These are phyloP conservation scores for Eurypyga helias DNA, from an alignment of 2,113 vertebrate species.

Conservation along the genomic window DNA sequence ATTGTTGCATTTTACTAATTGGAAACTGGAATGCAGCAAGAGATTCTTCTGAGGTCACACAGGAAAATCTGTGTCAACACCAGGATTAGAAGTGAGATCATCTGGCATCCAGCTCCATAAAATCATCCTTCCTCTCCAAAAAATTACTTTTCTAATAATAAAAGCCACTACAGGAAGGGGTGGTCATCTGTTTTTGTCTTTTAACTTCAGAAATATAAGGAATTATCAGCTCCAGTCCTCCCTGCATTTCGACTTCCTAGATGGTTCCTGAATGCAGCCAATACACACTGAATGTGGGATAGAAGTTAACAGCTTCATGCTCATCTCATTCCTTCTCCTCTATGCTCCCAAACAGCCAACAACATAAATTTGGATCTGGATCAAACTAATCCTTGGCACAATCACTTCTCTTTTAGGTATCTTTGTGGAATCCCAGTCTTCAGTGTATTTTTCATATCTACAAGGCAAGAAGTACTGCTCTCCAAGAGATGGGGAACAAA, in stretches of 20 bases:
- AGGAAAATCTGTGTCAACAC: constrained; percentile 53
- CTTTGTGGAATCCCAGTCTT: neutral
- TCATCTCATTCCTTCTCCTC: neutral
- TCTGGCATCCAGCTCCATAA: constrained; percentile 48
- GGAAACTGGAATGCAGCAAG: neutral
- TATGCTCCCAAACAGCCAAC: neutral
- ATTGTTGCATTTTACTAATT: neutral
- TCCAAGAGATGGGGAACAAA: neutral
- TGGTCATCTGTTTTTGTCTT: neutral
- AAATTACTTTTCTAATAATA: constrained; percentile 33
- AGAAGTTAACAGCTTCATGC: neutral
- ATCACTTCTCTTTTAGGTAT: neutral
- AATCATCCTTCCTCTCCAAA: constrained; percentile 29
- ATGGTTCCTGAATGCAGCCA: neutral
- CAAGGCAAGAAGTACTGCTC: neutral
- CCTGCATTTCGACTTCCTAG: neutral
- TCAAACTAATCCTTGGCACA: neutral
- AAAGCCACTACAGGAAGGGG: constrained; percentile 19
- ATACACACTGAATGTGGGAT: neutral
- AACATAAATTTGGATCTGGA: neutral
- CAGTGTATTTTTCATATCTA: neutral
- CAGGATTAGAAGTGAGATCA: constrained; percentile 43
- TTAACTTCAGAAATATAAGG: constrained; percentile 13
- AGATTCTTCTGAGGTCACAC: constrained; percentile 3
- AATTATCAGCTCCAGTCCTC: neutral